Conservation (phyloP, 2,113 vertebrate genomes). For the Pseudorectes ferrugineus region DNA sequence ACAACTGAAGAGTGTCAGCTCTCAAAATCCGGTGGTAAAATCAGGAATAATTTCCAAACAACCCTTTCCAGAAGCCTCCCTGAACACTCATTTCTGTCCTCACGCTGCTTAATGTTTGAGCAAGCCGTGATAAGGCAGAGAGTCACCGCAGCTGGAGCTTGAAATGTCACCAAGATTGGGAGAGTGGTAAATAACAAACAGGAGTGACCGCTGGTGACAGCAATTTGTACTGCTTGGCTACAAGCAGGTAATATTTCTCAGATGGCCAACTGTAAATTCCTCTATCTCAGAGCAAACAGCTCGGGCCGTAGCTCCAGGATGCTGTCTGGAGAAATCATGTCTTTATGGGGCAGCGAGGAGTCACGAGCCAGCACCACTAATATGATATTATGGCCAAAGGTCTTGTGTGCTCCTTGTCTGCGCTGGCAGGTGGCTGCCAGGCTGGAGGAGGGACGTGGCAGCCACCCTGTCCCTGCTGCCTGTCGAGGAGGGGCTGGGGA, state of each 20-base stretch:
- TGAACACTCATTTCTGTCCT: neutral
- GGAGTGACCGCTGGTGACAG: conserved; percentile 10
- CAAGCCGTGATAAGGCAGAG: neutral
- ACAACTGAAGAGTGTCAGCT: neutral
- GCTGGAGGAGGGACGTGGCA: neutral
- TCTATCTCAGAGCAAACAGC: conserved; percentile 4
- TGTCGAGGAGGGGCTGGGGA: neutral
- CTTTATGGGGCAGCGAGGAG: neutral
- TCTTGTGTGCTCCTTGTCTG: neutral
- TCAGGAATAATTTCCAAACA: neutral
- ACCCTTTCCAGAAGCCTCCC: neutral
- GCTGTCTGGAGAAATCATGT: neutral
- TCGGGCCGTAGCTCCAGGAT: neutral
- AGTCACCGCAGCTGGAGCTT: neutral
- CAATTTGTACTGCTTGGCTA: conserved; percentile 24
- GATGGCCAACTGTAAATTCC: conserved; percentile 30
- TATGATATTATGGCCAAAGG: neutral
- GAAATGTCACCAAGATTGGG: neutral
- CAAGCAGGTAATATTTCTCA: conserved; percentile 20
- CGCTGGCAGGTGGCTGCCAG: neutral
- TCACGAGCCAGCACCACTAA: neutral
- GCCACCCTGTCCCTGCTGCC: neutral
- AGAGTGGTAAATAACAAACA: neutral
- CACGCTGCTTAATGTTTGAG: neutral
- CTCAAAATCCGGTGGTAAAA: neutral